These are phyloP conservation scores for Yponomeuta evonymella DNA, from an alignment of 2,888 invertebrate species.

Conservation along the genomic window DNA sequence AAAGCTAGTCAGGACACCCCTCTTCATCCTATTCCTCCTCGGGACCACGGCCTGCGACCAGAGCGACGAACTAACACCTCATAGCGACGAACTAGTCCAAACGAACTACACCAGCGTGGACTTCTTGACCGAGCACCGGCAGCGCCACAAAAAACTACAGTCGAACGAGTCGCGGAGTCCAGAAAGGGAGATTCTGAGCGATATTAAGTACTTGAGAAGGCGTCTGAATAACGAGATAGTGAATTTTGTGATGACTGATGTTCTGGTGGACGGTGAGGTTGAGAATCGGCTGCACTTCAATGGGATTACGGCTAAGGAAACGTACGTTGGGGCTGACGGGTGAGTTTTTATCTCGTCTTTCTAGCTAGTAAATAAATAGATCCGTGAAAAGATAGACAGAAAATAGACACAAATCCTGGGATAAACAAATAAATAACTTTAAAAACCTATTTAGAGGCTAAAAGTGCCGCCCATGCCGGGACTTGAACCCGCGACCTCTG, in stretches of 20 bases:
- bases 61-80: conserved; percentile 30
- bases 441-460: too few relatives aligned
- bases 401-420: too few relatives aligned
- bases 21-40: conserved; percentile 54
- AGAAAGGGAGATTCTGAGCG: conserved; percentile 39
- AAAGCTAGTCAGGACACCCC: conserved; percentile 53
- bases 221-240: conserved; percentile 61
- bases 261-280: conserved; percentile 81
- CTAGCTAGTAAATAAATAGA: too few relatives aligned
- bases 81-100: conserved; percentile 24
- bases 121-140: conserved; percentile 26
- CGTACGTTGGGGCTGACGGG: conserved; percentile 74
- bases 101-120: conserved; percentile 24
- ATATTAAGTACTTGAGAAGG: conserved; percentile 58
- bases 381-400: too few relatives aligned
- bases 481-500: too few relatives aligned
- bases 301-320: conserved; percentile 81
- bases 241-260: conserved; percentile 80
- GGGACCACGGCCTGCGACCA: conserved; percentile 61
- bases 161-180: conserved; percentile 27
- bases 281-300: conserved; percentile 79
- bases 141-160: conserved; percentile 28
- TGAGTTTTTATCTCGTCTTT: conserved; percentile 40
- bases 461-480: too few relatives aligned
- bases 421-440: too few relatives aligned